Base-by-base conservation (phyloP, 2,113 vertebrate genomes). In the Sceloporus undulatus region DNA sequence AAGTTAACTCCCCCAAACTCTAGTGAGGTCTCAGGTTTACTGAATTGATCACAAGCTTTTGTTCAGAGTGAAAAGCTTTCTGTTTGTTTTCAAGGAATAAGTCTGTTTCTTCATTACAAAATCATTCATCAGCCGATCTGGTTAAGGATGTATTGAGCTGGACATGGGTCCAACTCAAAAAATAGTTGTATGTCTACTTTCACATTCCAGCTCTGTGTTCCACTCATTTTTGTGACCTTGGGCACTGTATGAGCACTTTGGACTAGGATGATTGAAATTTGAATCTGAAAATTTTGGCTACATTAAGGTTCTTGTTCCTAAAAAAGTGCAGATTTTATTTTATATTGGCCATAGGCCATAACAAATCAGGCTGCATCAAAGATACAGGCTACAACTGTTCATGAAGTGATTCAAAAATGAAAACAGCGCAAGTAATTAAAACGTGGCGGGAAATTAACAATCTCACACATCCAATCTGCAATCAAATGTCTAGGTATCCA, bases 241-340 rank as follows among this genome's bases (percentile, higher is more conserved):
- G 7, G 82, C 21, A 66, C 38, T 38, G 9, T 40, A 52, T 1
- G n/a, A 90, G 0, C 27, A 42, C 25, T 1, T 0, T 65, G 48
- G 9, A 1, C 3, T 52, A 76, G 78, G 13, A 48, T 76, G 85
- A 62, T 1, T 8, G 0, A 62, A 48, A 48, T 48, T 48, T 48
- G n/a, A 59, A 29, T 85, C 21, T 78, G 82, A 84, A 87, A 88
- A 80, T 18, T 85, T 81, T 13, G 42, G 34, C 65, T 21, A 40
- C 25, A 81, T 14, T 11, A 81, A 21, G 19, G 59, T 40, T 40
- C 79, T 27, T 81, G 19, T 80, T 34, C 16, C 19, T 29, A 59
- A 18, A 19, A 9, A 34, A 13, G 40, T 34, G 7, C 48, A 48
- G 48, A 80, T 7, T 21, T 59, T 81, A 66, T 66, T 81, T 81